Evolutionary conservation across 2,888 invertebrate genomes (phyloP).

Genomic region (Tenthredo amoena): DNA sequence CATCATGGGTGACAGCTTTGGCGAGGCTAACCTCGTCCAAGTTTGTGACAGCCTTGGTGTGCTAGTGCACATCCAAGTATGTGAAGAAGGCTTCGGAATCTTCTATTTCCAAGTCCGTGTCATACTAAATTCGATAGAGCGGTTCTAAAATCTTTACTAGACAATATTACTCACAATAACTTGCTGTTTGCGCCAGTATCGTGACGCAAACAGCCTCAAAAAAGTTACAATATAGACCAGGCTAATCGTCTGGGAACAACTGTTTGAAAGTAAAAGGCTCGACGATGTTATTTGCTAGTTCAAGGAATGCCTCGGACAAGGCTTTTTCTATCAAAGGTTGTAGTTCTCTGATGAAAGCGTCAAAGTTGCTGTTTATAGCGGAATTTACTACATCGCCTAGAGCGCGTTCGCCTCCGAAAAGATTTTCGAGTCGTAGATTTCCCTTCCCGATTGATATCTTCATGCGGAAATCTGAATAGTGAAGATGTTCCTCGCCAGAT

Average conservation of each 20-base stretch:
- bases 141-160: too few relatives aligned
- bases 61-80: too few relatives aligned
- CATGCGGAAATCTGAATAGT: conserved; percentile 80
- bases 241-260: conserved; percentile 78
- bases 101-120: too few relatives aligned
- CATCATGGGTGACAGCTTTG: too few relatives aligned
- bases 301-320: conserved; percentile 79
- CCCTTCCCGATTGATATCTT: conserved; percentile 80
- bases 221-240: background rate
- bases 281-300: conserved; percentile 81
- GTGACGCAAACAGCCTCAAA: too few relatives aligned
- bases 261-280: conserved; percentile 80
- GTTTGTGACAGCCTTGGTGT: too few relatives aligned
- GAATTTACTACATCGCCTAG: conserved; percentile 82
- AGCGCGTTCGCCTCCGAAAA: conserved; percentile 82
- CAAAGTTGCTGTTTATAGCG: conserved; percentile 82
- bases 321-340: conserved; percentile 82
- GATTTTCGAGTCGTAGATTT: conserved; percentile 80
- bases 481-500: conserved; percentile 79
- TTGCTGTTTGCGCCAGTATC: too few relatives aligned
- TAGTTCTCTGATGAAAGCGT: conserved; percentile 80
- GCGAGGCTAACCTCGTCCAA: too few relatives aligned
- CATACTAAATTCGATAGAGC: too few relatives aligned
- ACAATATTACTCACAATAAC: too few relatives aligned
- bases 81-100: too few relatives aligned